A percentile compares a stretch with the other conserved stretches of the same genome.
These are phyloP conservation scores for Pristionchus mayeri DNA, from an alignment of 2,888 invertebrate species.

Conservation along the genomic window DNA sequence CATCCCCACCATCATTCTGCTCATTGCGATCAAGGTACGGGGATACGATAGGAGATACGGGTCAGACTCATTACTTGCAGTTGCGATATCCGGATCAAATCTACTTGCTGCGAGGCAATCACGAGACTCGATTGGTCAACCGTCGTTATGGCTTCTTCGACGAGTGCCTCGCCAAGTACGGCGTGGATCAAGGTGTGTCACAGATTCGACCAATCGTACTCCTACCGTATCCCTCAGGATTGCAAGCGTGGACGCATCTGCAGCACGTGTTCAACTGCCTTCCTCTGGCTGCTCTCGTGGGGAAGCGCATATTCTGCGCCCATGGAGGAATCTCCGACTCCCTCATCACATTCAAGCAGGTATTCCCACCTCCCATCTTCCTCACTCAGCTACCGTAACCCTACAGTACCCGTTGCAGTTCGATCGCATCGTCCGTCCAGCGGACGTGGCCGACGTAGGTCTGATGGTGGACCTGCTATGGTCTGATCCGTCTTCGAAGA, in stretches of 20 bases:
- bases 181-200: conserved; percentile 50
- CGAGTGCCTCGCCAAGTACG: conserved; percentile 54
- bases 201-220: neutral
- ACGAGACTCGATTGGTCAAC: conserved; percentile 61
- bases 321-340: conserved; percentile 81
- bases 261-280: conserved; percentile 79
- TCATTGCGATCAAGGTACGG: conserved; percentile 93
- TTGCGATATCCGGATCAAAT: conserved; percentile 56
- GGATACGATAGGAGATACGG: conserved; percentile 64
- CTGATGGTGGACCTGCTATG: conserved; percentile 59
- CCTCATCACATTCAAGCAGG: conserved; percentile 78
- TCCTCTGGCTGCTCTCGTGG: conserved; percentile 78
- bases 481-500: conserved; percentile 51
- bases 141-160: conserved; percentile 61
- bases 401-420: conserved; percentile 1
- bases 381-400: neutral
- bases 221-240: conserved; percentile 47
- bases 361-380: conserved; percentile 56
- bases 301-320: conserved; percentile 80
- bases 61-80: conserved; percentile 40
- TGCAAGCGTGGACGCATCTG: conserved; percentile 55
- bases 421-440: conserved; percentile 54
- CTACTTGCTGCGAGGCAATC: conserved; percentile 61
- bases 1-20: conserved; percentile 74
- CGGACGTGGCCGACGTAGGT: conserved; percentile 58